A percentile compares a stretch with the other conserved stretches of the same genome.
Evolutionary conservation across 1,140 invertebrate genomes (phyloP).

Genomic region (Microplitis mediator): DNA sequence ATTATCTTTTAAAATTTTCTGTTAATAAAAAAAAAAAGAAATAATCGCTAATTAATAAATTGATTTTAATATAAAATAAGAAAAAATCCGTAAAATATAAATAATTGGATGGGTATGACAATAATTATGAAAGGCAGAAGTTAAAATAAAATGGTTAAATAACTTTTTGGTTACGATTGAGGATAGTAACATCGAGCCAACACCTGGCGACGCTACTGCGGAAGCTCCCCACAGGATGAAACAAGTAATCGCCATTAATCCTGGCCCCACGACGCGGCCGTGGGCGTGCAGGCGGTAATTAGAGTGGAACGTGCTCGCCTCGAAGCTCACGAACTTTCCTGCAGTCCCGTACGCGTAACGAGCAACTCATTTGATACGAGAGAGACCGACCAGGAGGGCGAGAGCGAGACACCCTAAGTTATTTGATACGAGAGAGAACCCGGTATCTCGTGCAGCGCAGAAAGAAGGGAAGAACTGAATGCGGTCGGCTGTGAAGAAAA

Average conservation of each 20-base stretch:
- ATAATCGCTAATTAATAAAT: too few relatives aligned
- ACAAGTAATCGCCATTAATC: constrained; percentile 38
- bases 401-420: too few relatives aligned
- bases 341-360: constrained; percentile 19
- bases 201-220: constrained; percentile 17
- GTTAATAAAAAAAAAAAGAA: too few relatives aligned
- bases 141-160: too few relatives aligned
- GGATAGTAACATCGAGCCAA: background rate
- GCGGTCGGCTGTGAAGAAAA: background rate
- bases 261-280: constrained; percentile 11
- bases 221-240: constrained; percentile 26
- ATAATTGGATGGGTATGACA: too few relatives aligned
- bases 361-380: constrained; percentile 14
- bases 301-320: constrained; percentile 41
- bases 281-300: constrained; percentile 37
- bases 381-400: background rate
- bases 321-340: constrained; percentile 31
- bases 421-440: background rate
- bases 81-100: too few relatives aligned
- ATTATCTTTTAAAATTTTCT: too few relatives aligned
- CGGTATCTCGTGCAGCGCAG: too few relatives aligned
- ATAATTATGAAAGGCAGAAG: background rate
- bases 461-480: background rate
- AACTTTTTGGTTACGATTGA: background rate
- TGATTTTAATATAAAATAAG: too few relatives aligned